A percentile compares a stretch with the other conserved stretches of the same genome.
Evolutionary conservation across 2,888 invertebrate species (phyloP).

Genomic region (Ochropleura plecta): DNA sequence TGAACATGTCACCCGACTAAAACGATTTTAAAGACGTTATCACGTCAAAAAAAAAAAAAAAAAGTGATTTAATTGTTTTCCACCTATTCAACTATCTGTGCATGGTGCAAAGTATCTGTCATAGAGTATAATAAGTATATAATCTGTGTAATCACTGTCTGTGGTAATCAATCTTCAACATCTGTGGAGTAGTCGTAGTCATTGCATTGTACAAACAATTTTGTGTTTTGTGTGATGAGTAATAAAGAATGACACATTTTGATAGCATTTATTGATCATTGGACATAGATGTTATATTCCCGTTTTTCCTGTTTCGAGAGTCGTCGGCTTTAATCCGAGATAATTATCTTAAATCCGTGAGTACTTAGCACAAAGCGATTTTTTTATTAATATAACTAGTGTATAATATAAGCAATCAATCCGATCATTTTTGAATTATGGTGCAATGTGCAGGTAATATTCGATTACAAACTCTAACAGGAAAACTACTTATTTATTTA

Average conservation of each 20-base stretch:
- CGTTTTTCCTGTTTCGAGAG: background rate
- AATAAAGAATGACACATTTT: conserved; percentile 35
- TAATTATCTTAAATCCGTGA: conserved; percentile 19
- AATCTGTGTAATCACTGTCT: too few relatives aligned
- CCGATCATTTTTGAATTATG: conserved; percentile 1
- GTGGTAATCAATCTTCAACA: background rate
- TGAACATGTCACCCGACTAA: too few relatives aligned
- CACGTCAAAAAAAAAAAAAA: too few relatives aligned
- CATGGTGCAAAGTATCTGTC: too few relatives aligned
- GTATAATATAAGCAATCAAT: background rate
- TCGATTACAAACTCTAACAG: conserved; percentile 11
- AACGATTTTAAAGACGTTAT: too few relatives aligned
- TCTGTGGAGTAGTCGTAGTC: conserved; percentile 3
- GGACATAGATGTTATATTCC: conserved; percentile 7
- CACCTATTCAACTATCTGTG: too few relatives aligned
- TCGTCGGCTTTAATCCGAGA: too few relatives aligned
- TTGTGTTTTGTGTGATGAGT: conserved; percentile 6
- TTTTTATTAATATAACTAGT: background rate
- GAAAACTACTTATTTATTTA: conserved; percentile 15
- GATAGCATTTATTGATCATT: conserved; percentile 15
- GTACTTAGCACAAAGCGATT: background rate
- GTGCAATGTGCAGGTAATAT: conserved; percentile 18
- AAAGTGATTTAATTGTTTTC: too few relatives aligned
- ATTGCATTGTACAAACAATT: conserved; percentile 12
- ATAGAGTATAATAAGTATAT: too few relatives aligned